Base-by-base conservation (phyloP, 2,888 invertebrate species). In the Rugalucina vietnamica region DNA sequence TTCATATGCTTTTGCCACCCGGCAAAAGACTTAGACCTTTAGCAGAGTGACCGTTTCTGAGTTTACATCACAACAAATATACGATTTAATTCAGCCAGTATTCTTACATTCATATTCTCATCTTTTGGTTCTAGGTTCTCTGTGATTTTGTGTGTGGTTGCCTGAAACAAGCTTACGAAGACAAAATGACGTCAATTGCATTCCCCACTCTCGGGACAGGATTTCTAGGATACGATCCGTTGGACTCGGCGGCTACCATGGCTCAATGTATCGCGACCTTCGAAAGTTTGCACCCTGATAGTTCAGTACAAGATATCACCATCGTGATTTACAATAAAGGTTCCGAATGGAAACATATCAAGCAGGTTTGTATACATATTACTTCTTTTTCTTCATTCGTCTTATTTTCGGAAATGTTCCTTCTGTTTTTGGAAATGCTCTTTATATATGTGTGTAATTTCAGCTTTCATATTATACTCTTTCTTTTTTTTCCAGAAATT, bases 171-270 rank as follows among this genome's bases (percentile, higher is more conserved):
- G 86, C 86, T 0, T 80, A 87, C 27, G 37, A 73, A n/a, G 84
- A 79, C 43, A 80, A 65, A 24, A 73, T 82, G 80, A 37, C 82
- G 29, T 84, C 86, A 3, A 80, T 87, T 14, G 86, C 86, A 32
- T 82, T 87, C 54, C 86, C 86, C 1, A 60, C 86, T 12, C 80
- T 87, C 0, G 86, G 86, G 14, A 80, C 82, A 24, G 86, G 86
- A 0, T 87, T 80, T 49, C 82, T 84, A 0, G 77, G 77, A 18
- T 80, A 79, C 57, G 80, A 82, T 1, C 79, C 80, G 5, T 74
- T 57, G 29, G 71, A 80, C 10, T 70, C 75, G 18, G 81, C 84
- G 4, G 37, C 65, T 0, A 78, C 80, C 0, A 76, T 87, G 37
- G 73, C 49, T 43, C 78, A 80, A 21, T 87, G 86, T 49, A 54